Conservation (phyloP, 2,797 vertebrate genomes). For the Heliangelus exortis region DNA sequence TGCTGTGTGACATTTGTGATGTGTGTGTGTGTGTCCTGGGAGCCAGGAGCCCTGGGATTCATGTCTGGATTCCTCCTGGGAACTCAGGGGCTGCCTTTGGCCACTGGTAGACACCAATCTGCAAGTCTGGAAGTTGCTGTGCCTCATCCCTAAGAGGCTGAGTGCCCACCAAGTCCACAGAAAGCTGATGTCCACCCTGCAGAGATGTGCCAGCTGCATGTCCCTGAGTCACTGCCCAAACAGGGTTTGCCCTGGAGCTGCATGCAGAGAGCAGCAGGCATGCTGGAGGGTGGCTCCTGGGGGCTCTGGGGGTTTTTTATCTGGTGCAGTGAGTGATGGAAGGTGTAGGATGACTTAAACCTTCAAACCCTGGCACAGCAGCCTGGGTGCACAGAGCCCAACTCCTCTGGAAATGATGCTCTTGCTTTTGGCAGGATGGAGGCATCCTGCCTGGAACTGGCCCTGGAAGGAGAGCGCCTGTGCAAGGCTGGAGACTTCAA, state of each 20-base stretch:
- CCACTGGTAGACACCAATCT: not conserved
- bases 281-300: not conserved
- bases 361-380: not conserved
- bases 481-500: slow-evolving; percentile 96
- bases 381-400: not conserved
- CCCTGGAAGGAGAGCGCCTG: slow-evolving; percentile 93
- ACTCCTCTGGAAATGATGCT: not conserved
- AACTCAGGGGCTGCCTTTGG: not conserved
- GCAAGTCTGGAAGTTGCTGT: not conserved
- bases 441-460: slow-evolving; percentile 94
- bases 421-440: slow-evolving; percentile 87
- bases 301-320: not conserved
- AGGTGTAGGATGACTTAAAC: not conserved
- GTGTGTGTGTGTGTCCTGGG: not conserved
- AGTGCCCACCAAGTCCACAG: not conserved
- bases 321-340: not conserved
- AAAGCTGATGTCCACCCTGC: fast-evolving
- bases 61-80: not conserved
- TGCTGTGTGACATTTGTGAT: fast-evolving
- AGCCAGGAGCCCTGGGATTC: not conserved
- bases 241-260: not conserved
- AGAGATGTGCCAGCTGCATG: fast-evolving
- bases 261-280: not conserved
- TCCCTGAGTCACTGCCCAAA: fast-evolving
- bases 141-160: not conserved